Evolutionary conservation across 1,140 invertebrate genomes (phyloP).

Genomic region (Nasonia vitripennis): DNA sequence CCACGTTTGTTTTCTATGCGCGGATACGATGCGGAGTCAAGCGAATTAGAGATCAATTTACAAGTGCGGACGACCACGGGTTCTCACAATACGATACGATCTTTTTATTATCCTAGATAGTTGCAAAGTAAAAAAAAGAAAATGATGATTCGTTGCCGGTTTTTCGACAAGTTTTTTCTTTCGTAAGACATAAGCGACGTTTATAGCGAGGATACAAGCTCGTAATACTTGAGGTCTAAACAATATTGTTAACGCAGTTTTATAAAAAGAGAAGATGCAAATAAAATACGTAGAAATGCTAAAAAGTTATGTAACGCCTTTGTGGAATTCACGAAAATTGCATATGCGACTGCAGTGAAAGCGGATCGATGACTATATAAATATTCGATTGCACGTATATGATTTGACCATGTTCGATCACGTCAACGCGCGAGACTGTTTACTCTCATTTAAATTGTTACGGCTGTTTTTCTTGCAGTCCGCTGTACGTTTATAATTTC

Average conservation of each 20-base stretch:
- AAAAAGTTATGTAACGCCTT: not conserved
- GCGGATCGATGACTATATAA: constrained; percentile 8
- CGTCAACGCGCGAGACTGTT: constrained; percentile 27
- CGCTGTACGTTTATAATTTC: constrained; percentile 68
- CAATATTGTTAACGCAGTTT: constrained; percentile 43
- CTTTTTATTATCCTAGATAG: constrained; percentile 34
- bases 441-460: constrained; percentile 50
- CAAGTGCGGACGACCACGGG: constrained; percentile 3
- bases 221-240: not conserved
- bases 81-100: constrained; percentile 22
- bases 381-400: constrained; percentile 29
- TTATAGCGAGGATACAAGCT: constrained; percentile 35
- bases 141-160: not conserved
- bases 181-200: not conserved
- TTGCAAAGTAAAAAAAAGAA: not conserved
- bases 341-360: not conserved
- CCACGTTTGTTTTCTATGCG: constrained; percentile 20
- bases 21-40: not conserved
- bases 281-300: constrained; percentile 1
- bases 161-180: not conserved
- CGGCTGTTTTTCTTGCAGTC: constrained; percentile 52
- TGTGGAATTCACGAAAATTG: constrained; percentile 2
- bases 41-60: constrained; percentile 29
- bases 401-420: constrained; percentile 43
- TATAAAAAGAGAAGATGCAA: constrained; percentile 21